These are phyloP conservation scores for Malacoctenus gilli DNA, from an alignment of 2,797 vertebrate species.

Conservation along the genomic window DNA sequence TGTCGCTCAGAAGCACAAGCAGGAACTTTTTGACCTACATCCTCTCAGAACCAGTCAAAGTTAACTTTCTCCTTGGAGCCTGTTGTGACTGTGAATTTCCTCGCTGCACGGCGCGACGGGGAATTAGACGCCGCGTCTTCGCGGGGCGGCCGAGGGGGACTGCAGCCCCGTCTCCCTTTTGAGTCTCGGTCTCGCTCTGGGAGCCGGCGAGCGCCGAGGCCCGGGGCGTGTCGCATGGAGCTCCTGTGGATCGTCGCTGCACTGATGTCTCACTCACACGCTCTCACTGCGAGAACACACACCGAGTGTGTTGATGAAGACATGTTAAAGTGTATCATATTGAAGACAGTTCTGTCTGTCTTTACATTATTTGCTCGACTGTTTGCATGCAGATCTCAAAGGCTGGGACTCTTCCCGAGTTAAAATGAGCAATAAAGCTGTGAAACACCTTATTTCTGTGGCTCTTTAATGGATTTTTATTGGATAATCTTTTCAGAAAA, in stretches of 20 bases:
- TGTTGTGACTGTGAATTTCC: not conserved
- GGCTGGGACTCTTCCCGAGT: no score
- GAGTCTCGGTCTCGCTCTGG: constrained; percentile 14
- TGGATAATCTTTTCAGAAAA: no score
- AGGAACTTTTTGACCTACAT: constrained; percentile 41
- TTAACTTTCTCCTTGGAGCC: constrained; percentile 3
- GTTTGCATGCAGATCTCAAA: no score
- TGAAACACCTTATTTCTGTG: no score
- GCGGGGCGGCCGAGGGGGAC: constrained; percentile 17
- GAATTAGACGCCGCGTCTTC: no score
- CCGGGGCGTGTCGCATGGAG: constrained; percentile 1
- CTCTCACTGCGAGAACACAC: constrained; percentile 3
- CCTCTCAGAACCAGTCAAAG: not conserved
- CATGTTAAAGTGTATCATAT: no score
- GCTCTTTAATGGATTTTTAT: no score
- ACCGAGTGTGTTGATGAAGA: not conserved
- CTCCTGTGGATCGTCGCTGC: constrained; percentile 14
- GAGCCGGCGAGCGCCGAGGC: constrained; percentile 29
- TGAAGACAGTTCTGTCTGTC: no score
- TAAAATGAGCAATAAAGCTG: no score
- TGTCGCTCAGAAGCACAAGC: no score
- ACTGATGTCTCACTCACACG: constrained; percentile 45
- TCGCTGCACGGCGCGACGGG: not conserved
- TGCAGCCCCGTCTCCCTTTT: constrained; percentile 11
- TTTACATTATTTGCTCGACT: no score